Base-by-base conservation (phyloP, 1,140 invertebrate species). In the Atopsyche davidsoni region DNA sequence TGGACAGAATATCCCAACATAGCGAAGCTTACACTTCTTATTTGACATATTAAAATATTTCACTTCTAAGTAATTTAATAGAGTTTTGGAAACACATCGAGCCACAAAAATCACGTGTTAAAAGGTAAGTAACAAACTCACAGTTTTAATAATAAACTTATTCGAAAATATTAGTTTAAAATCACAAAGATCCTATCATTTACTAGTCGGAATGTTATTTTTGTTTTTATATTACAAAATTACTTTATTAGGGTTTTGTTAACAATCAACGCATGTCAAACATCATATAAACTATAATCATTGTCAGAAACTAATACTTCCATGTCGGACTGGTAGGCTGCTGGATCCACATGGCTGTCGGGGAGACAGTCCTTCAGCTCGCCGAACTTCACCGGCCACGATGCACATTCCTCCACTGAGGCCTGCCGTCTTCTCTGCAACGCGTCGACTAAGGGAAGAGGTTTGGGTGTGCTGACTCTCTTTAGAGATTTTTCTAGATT, bases 261-360 rank as follows among this genome's bases (percentile, higher is more conserved):
- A 14, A 11, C 2, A 14, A 18, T 2, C 13, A n/a, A 4, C 21
- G 22, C 14, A 4, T 32, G 48, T 58, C 56, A 58, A 28, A 51
- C 51, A 34, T 58, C 47, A 23, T 53, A 53, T 7, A 53, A 45
- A 44, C 46, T 58, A 36, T 43, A 54, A 39, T 58, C 56, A 47
- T 57, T 53, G 46, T 57, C 55, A 11, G 55, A 57, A 51, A 57
- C 55, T 50, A 57, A 50, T 50, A 53, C 55, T 36, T 57, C 55
- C 55, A 57, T 53, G 17, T 57, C 55, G 7, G 55, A 53, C 14
- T 50, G 46, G 18, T 57, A 53, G 13, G 21, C 16, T 11, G 31
- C 24, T 13, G 47, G 24, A 18, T 42, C 36, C 0, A 34, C 16
- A 9, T 21, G 32, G 11, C 46, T 47, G 25, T 58, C 56, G 14